These are phyloP conservation scores for Epizoanthus stellaris DNA, from an alignment of 92 coral and sea anemone genomes.

Conservation along the genomic window DNA sequence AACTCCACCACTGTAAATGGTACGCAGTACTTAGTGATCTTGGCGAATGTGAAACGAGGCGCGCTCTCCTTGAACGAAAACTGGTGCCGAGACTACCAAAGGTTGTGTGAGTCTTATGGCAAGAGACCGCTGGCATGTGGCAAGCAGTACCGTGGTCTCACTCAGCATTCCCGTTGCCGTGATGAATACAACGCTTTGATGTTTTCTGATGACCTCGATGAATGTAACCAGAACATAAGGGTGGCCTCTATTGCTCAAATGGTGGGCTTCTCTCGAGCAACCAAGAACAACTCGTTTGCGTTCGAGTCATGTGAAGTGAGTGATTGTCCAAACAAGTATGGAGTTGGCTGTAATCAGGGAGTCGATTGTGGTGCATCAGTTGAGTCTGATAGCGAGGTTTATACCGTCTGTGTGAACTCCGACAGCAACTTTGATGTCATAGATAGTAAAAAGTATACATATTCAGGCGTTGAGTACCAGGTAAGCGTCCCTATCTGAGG, in stretches of 20 bases:
- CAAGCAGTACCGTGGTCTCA: neutral
- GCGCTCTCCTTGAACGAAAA: constrained; percentile 46
- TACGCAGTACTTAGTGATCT: constrained; percentile 54
- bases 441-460: constrained; percentile 13
- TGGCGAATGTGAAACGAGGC: constrained; percentile 52
- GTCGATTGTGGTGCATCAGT: constrained; percentile 39
- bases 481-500: no score
- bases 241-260: constrained; percentile 57
- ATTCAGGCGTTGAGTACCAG: neutral
- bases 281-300: constrained; percentile 63
- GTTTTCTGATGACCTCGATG: constrained; percentile 41
- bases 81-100: constrained; percentile 72
- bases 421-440: constrained; percentile 59
- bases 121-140: constrained; percentile 69
- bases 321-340: constrained; percentile 44
- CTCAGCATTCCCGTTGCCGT: constrained; percentile 61
- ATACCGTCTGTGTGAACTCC: constrained; percentile 67
- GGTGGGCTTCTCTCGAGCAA: constrained; percentile 55
- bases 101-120: constrained; percentile 56
- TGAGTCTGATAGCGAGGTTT: constrained; percentile 36
- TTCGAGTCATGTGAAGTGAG: constrained; percentile 52
- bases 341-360: constrained; percentile 23
- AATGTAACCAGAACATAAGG: constrained; percentile 62
- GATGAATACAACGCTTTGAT: constrained; percentile 59
- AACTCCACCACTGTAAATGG: constrained; percentile 21